A percentile compares a stretch with the other conserved stretches of the same genome.
These are phyloP conservation scores for Actinia equina DNA, from an alignment of 64 coral and sea anemone species.

Conservation along the genomic window DNA sequence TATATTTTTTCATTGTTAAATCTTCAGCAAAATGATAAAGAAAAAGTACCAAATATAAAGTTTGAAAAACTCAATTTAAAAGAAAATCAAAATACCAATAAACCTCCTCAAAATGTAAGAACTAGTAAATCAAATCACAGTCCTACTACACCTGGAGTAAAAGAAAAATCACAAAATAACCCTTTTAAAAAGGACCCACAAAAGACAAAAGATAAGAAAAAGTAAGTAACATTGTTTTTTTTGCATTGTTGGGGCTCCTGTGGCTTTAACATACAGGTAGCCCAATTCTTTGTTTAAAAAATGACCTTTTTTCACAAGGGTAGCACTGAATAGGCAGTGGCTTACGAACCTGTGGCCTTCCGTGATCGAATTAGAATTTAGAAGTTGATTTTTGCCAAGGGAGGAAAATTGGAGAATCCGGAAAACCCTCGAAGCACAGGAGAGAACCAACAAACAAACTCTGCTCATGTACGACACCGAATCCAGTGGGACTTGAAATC, in stretches of 20 bases:
- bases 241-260: neutral
- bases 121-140: neutral
- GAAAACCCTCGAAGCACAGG: too few relatives aligned
- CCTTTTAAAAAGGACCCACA: slow-evolving; percentile 9
- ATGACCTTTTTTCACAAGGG: too few relatives aligned
- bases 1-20: neutral
- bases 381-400: too few relatives aligned
- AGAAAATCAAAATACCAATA: slow-evolving; percentile 20
- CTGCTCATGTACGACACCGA: too few relatives aligned
- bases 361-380: too few relatives aligned
- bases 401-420: too few relatives aligned
- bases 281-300: neutral
- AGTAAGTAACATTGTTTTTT: neutral
- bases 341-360: too few relatives aligned
- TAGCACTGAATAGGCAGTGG: too few relatives aligned
- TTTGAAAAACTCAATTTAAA: slow-evolving; percentile 17
- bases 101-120: slow-evolving; percentile 5
- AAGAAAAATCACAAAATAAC: slow-evolving; percentile 31
- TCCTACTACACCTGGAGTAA: neutral
- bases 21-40: slow-evolving; percentile 10
- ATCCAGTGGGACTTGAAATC: too few relatives aligned
- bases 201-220: neutral
- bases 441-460: too few relatives aligned
- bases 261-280: neutral
- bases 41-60: neutral